Evolutionary conservation across 1,140 invertebrate species (phyloP), one percentile per base, ranked within the genome.

Genomic region (Drepana arcuata): DNA sequence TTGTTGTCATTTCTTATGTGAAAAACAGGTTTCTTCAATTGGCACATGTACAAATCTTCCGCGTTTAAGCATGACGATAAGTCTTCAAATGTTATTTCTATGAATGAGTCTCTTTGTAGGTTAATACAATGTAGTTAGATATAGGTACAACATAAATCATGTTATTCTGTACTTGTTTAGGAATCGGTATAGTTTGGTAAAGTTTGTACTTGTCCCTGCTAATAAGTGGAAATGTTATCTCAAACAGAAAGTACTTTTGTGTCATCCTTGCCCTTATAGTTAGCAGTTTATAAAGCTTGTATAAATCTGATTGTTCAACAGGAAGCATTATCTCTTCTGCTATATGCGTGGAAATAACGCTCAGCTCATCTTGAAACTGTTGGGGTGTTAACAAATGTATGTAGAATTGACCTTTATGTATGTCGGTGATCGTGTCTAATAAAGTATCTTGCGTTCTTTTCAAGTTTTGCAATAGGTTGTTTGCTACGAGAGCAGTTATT

Each of bases 161-260:
- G 4, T 34, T 37, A 10, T 21, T 21, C 4, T 35, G 7, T 18
- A n/a, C 26, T 7, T n/a, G 1, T 12, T 26, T 16, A 7, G 45
- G 48, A 7, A 50, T 18, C 1, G 33, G 23, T 1, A 41, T 34
- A 21, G 39, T 7, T n/a, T 51, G 25, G n/a, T 38, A 45, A 1
- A 50, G n/a, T 10, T 50, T 39, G 14, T 38, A 51, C 7, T 3
- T 32, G 16, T 51, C 48, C 29, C 38, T 12, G 14, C 29, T 46
- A 5, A 29, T 30, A 24, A 51, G 36, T 5, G 43, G 43, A 7
- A 51, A 30, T 14, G n/a, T 16, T 21, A 51, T 51, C 16, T 51
- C 42, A 24, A 51, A 42, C 6, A 51, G 32, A 1, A 51, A 6
- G 14, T 46, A 40, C 12, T 42, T n/a, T n/a, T 35, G n/a, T n/a